Evolutionary conservation across 2,888 invertebrate species (phyloP).

Genomic region (Escarpia spicata): DNA sequence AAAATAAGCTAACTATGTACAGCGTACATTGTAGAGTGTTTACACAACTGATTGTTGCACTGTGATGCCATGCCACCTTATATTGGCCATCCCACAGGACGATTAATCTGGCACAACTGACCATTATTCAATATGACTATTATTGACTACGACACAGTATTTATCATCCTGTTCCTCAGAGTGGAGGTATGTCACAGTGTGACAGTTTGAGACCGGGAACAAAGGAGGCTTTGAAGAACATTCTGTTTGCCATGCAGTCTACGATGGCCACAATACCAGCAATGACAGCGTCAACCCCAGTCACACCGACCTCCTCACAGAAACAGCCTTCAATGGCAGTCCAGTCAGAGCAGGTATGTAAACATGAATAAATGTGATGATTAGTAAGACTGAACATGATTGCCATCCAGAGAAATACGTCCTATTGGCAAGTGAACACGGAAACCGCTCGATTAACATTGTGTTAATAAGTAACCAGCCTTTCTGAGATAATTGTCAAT

Average conservation of each 20-base stretch:
- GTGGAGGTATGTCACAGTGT: not conserved
- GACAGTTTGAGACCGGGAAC: not conserved
- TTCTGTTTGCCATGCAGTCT: slow-evolving; percentile 11
- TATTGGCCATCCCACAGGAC: too few species aligned
- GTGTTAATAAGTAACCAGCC: too few species aligned
- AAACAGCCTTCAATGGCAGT: not conserved
- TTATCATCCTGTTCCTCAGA: not conserved
- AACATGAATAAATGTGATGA: not conserved
- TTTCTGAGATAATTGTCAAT: too few species aligned
- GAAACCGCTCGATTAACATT: too few species aligned
- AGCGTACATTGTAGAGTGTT: too few species aligned
- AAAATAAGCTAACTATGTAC: too few species aligned
- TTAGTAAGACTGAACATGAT: too few species aligned
- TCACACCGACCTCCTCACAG: not conserved
- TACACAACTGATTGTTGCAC: too few species aligned
- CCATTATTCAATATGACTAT: not conserved
- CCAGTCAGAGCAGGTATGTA: not conserved
- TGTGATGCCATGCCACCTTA: not conserved
- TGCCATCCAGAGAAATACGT: too few species aligned
- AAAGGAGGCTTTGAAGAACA: slow-evolving; percentile 7
- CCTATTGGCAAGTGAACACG: too few species aligned
- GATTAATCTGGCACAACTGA: not conserved
- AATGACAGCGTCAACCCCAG: not conserved
- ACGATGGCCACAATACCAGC: not conserved
- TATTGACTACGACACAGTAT: too few species aligned